Evolutionary conservation across 2,888 invertebrate species (phyloP), one percentile per base, ranked within the genome.

Genomic region (Drosophila colorata): DNA sequence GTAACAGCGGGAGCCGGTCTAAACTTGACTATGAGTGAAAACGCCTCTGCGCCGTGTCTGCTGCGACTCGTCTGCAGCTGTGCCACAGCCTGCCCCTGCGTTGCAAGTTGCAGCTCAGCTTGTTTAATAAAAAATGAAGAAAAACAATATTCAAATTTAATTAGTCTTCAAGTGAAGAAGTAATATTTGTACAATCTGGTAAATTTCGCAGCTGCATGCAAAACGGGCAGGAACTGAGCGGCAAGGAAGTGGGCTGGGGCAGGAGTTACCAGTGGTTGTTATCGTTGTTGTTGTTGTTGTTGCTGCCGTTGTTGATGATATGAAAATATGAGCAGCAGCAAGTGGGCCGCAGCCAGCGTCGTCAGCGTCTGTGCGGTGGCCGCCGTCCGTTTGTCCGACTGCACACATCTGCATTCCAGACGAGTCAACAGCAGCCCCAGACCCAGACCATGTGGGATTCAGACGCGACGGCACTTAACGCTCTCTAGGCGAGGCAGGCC

Each of bases 101-200:
- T 14, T 11, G 18, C 40, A 35, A 33, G 47, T 28, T 58, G 61
- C 66, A 66, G 60, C 57, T 49, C 49, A 52, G 56, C 77, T 79
- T 72, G 79, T 80, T 78, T 79, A 76, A 77, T 84, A 41, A 25
- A 38, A 16, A 28, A 41, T n/a, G 80, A 77, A 78, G 78, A 46
- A 60, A 16, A 88, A 86, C n/a, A 84, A 85, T 43, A 53, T 88
- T 90, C 89, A 90, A 90, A 90, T 90, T 90, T 90, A 90, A 90
- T 90, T 90, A 90, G 90, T 88, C 89, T 83, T 88, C 85, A 81
- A 87, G 84, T 85, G 83, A 87, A 88, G 86, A 81, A 80, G 85
- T 88, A 88, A 89, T 88, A 87, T 88, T 89, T 86, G 77, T 77
- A 79, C 78, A 81, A 84, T 80, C 78, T 85, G 82, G 69, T 75